A percentile compares a stretch with the other conserved stretches of the same genome.
Conservation (phyloP, 1,140 invertebrate species). For the Penaeus japonicus region DNA sequence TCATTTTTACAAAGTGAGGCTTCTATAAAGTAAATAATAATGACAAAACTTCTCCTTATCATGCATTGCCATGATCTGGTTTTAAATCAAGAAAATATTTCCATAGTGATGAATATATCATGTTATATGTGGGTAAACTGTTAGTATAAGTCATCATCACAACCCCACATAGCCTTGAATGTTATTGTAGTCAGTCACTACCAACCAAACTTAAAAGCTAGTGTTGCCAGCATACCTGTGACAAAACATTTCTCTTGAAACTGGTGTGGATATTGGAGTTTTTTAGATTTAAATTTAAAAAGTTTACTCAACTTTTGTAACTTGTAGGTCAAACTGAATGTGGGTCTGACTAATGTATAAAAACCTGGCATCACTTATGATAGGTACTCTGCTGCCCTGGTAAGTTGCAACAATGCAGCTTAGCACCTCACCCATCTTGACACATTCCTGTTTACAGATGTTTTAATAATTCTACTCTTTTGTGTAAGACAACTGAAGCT, state of each 20-base stretch:
- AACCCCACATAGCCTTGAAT: slow-evolving; percentile 45
- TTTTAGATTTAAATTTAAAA: too few relatives aligned
- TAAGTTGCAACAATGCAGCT: background rate
- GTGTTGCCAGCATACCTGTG: slow-evolving; percentile 47
- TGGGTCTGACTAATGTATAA: background rate
- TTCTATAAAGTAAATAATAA: slow-evolving; percentile 46
- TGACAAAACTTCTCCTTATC: slow-evolving; percentile 48
- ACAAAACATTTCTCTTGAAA: background rate
- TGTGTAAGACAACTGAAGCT: too few relatives aligned
- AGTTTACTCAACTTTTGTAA: too few relatives aligned
- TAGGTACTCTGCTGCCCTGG: slow-evolving; percentile 20
- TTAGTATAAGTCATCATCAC: slow-evolving; percentile 46
- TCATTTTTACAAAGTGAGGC: slow-evolving; percentile 53
- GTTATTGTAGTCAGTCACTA: slow-evolving; percentile 53
- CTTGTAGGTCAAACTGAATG: too few relatives aligned
- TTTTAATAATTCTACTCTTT: too few relatives aligned
- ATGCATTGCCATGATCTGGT: slow-evolving; percentile 49
- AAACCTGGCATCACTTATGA: slow-evolving; percentile 49
- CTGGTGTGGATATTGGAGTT: too few relatives aligned
- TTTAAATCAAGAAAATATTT: slow-evolving; percentile 50
- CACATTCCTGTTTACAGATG: too few relatives aligned
- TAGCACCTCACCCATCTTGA: too few relatives aligned
- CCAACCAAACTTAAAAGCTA: slow-evolving; percentile 21
- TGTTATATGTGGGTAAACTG: slow-evolving; percentile 37
- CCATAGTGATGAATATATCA: slow-evolving; percentile 47